Base-by-base conservation (phyloP, 2,113 vertebrate species). In the Salvelinus namaycush region DNA sequence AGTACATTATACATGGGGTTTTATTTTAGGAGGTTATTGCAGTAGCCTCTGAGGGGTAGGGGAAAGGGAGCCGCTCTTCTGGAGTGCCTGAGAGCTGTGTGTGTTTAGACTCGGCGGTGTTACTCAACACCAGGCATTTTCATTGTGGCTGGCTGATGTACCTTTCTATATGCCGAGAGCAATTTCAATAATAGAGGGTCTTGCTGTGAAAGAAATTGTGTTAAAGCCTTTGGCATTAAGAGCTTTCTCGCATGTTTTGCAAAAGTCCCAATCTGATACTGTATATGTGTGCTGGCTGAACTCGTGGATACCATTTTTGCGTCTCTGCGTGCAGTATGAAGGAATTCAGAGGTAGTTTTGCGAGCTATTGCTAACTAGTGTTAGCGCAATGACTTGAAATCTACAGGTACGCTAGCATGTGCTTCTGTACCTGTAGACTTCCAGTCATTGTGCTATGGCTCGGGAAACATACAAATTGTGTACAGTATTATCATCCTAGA, bases 61-160 rank as follows among this genome's bases (percentile, higher is more conserved):
- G 64, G 66, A 29, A 34, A 13, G 66, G 18, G 29, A 68, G 16
- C 16, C 16, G 14, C 29, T 68, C 16, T 31, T 31, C 29, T n/a
- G 14, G 18, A 68, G 29, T 39, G 66, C 66, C 66, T 31, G 66
- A 34, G 18, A 31, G 26, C 65, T 67, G 24, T 16, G 27, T 68
- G 26, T 68, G 66, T 68, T 27, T 68, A 31, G 26, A 7, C 29
- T 18, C 5, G 16, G 22, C 11, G 8, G 59, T 62, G 59, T 62
- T 31, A 34, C 66, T 34, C 66, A 29, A 27, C 59, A 62, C n/a
- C 59, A 62, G 59, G 59, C 59, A 11, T 62, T 62, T 62, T 62
- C 18, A 24, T 62, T 62, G 59, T 62, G 59, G n/a, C 59, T 62
- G 59, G 59, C 66, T 68, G 66, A 68, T 68, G 11, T 68, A 16